These are phyloP conservation scores for Lophotriccus pileatus DNA, from an alignment of 2,797 vertebrate genomes.

Conservation along the genomic window DNA sequence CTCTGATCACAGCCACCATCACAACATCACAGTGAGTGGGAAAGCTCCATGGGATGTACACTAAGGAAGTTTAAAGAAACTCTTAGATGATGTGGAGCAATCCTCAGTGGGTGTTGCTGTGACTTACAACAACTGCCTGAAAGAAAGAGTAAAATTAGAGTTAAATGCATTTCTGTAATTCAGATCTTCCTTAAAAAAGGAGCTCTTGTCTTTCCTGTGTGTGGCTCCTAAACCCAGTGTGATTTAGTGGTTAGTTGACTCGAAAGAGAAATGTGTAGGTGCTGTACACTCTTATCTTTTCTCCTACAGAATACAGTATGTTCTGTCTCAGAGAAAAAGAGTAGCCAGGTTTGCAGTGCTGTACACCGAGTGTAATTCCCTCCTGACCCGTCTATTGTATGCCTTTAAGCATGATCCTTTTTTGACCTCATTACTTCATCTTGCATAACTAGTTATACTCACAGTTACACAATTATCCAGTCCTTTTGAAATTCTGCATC, in stretches of 20 bases:
- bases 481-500: neutral
- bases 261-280: neutral
- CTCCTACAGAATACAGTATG: neutral
- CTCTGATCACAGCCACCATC: neutral
- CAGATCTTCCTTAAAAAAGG: neutral
- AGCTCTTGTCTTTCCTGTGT: neutral
- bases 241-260: neutral
- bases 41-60: neutral
- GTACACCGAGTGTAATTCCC: neutral
- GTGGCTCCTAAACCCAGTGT: neutral
- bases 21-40: neutral
- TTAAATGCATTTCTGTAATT: neutral
- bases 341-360: neutral
- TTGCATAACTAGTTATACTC: neutral
- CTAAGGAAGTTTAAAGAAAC: neutral
- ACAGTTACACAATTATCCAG: neutral
- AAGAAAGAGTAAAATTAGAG: neutral
- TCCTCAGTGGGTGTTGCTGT: neutral
- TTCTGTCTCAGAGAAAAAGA: neutral
- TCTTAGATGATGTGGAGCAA: neutral
- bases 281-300: neutral
- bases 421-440: neutral
- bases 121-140: neutral
- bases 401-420: neutral
- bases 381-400: neutral